A percentile compares a stretch with the other conserved stretches of the same genome.
These are phyloP conservation scores for Chiridota heheva DNA, from an alignment of 35 echinoderm and acorn worm genomes.

Conservation along the genomic window DNA sequence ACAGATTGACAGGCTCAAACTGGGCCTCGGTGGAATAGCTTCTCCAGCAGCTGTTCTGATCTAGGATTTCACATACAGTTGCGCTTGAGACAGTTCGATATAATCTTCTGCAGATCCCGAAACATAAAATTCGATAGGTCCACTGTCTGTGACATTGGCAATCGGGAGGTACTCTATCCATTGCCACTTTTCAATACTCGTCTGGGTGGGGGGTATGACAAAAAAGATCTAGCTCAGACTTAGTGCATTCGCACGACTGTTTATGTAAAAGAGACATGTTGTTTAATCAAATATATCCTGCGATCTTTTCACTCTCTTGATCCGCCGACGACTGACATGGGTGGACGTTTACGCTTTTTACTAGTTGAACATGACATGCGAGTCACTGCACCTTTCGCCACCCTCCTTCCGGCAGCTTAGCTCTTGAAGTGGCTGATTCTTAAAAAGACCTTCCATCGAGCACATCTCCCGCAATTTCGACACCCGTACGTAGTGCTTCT, in stretches of 20 bases:
- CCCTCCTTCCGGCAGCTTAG: background rate
- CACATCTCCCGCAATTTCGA: constrained; percentile 15
- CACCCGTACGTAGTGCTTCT: constrained; percentile 42
- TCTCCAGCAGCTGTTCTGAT: constrained; percentile 40
- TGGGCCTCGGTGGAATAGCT: constrained; percentile 24
- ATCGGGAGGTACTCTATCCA: constrained; percentile 37
- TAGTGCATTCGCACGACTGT: constrained; percentile 24
- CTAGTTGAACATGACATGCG: too few species aligned
- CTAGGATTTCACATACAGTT: constrained; percentile 44
- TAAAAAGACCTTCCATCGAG: constrained; percentile 6
- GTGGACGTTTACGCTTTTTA: too few species aligned
- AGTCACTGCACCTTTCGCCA: background rate
- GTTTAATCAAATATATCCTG: constrained; percentile 20
- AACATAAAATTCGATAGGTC: constrained; percentile 59
- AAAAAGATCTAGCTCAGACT: constrained; percentile 66
- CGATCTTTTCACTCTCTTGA: constrained; percentile 47
- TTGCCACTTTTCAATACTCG: constrained; percentile 53
- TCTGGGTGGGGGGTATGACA: constrained; percentile 46
- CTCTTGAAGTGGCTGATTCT: background rate
- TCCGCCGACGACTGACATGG: background rate
- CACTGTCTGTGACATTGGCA: constrained; percentile 27
- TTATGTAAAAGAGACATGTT: constrained; percentile 28
- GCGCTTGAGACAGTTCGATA: constrained; percentile 44
- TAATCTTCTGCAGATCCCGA: constrained; percentile 44
- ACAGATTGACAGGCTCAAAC: constrained; percentile 56